Percentiles rank a stretch among this genome's conserved stretches.
These are phyloP conservation scores for Dromococcyx pavoninus DNA, from an alignment of 2,797 vertebrate species.

Conservation along the genomic window DNA sequence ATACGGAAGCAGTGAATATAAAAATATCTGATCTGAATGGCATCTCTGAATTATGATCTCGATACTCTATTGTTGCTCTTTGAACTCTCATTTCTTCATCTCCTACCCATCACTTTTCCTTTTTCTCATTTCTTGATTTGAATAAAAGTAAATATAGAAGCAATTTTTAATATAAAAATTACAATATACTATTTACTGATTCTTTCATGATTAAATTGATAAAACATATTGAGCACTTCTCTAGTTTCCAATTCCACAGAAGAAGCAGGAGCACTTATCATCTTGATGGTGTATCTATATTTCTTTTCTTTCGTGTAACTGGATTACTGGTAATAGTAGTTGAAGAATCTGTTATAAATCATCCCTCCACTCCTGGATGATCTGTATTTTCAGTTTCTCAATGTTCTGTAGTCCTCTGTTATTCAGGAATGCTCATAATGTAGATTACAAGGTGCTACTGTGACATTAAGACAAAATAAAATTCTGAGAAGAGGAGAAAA, in stretches of 20 bases:
- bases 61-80: neutral
- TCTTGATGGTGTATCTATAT: neutral
- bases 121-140: neutral
- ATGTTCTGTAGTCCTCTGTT: neutral
- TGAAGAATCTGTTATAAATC: neutral
- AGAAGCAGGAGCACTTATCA: neutral
- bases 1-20: neutral
- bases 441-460: neutral
- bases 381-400: neutral
- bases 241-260: neutral
- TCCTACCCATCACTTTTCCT: neutral
- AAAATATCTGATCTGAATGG: neutral
- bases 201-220: neutral
- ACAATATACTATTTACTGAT: neutral
- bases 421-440: neutral
- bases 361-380: neutral
- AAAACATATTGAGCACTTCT: neutral
- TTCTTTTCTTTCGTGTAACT: neutral
- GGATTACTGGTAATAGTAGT: neutral
- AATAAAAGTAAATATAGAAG: neutral
- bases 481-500: fast-evolving
- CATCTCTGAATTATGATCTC: neutral
- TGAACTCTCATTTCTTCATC: neutral
- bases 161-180: neutral
- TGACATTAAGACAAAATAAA: neutral